Evolutionary conservation across 2,113 vertebrate genomes (phyloP), one percentile per base, ranked within the genome.

Genomic region (Nycticryphes semicollaris): DNA sequence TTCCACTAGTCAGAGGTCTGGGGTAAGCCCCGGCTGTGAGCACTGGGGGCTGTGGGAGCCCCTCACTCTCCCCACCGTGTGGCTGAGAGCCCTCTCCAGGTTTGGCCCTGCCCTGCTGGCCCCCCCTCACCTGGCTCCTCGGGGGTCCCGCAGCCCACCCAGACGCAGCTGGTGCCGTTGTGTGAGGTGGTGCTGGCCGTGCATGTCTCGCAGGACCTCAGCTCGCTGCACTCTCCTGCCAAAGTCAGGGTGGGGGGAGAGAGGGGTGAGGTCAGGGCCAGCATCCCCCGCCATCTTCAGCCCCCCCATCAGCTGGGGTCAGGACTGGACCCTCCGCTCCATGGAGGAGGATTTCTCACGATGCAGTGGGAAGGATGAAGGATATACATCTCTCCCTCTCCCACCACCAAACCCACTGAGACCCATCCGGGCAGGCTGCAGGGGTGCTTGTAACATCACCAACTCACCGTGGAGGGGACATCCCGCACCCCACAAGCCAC

Each of bases 51-150:
- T 22, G 25, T 33, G 50, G n/a, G 69, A n/a, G 41, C 27, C 80
- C 73, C 63, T 27, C 15, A 1, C 10, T 35, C 16, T 31, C 31
- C 43, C 66, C 48, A 56, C 28, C 5, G 1, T 22, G 2, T 0
- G 1, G 35, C 64, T 33, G 27, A 64, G 27, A 64, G 19, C 30
- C 56, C 53, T 19, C 50, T 54, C 77, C 7, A 17, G 18, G 7
- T 59, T n/a, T 8, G 54, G 31, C 24, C 19, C 43, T 41, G 51
- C 51, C 15, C 51, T 4, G 48, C 39, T 3, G 1, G 33, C 7
- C 45, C 20, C 20, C 39, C 43, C 94, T 96, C 89, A 96, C 96
- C 96, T 93, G 93, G 83, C 54, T 95, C 84, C 73, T 78, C 19
- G 28, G 54, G 88, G 35, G 79, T 91, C 83, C 83, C 8, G 4